phyloP scores from a whole-genome alignment of 37 sponge, comb jelly and placozoan genomes.

The Chondrosia reniformis region DNA sequence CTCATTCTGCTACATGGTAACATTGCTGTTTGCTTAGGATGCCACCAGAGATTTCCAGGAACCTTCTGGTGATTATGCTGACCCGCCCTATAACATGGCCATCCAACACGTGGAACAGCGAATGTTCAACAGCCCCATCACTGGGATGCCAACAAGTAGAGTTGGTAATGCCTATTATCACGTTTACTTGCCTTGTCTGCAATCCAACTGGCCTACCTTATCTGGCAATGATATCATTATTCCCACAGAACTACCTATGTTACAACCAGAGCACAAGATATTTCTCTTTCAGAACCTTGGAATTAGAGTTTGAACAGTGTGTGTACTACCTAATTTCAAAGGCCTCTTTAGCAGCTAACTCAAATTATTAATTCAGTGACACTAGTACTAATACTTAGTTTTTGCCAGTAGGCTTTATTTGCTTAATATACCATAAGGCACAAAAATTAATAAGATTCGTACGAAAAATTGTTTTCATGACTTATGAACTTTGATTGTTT shows the following conservation, averaged over 20 bases:
- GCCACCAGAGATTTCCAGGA: not conserved
- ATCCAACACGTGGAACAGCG: not conserved
- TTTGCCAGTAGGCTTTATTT: too few relatives aligned
- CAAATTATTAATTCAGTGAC: too few relatives aligned
- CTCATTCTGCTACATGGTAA: not conserved
- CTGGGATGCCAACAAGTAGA: slow-evolving; percentile 10
- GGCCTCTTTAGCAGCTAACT: too few relatives aligned
- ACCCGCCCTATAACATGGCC: not conserved
- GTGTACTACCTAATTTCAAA: too few relatives aligned
- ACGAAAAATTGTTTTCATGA: too few relatives aligned
- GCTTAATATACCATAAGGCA: too few relatives aligned
- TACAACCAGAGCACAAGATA: not conserved
- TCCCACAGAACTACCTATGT: not conserved
- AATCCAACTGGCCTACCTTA: not conserved
- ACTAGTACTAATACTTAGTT: too few relatives aligned
- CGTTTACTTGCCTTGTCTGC: not conserved
- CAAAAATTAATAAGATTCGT: too few relatives aligned
- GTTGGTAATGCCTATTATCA: slow-evolving; percentile 21
- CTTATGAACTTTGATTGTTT: too few relatives aligned
- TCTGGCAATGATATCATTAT: not conserved
- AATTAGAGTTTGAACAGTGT: too few relatives aligned
- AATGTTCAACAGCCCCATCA: not conserved
- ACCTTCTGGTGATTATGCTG: not conserved
- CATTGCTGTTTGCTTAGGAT: not conserved
- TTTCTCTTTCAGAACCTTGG: not conserved